A percentile compares a stretch with the other conserved stretches of the same genome.
phyloP scores from a whole-genome alignment of 2,888 invertebrate species.

The Busseola fusca region DNA sequence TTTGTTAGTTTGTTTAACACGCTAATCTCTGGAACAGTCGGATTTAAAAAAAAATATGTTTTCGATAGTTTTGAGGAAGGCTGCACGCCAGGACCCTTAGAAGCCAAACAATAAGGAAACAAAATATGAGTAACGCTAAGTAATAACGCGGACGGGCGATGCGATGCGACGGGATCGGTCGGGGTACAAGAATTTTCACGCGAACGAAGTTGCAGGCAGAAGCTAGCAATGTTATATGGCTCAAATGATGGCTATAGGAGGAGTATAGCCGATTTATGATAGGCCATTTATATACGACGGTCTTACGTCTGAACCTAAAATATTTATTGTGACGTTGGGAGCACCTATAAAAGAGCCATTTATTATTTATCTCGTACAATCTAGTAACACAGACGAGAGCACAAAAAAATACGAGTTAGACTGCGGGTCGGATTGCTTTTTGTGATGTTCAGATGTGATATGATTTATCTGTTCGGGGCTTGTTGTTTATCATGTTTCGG shows the following conservation, averaged over 20 bases:
- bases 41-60: accelerated
- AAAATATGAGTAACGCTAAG: neutral
- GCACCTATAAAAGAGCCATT: conserved; percentile 57
- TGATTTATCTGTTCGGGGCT: conserved; percentile 47
- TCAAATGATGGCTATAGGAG: conserved; percentile 36
- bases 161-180: neutral
- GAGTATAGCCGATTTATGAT: conserved; percentile 49
- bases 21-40: neutral
- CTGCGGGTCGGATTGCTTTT: conserved; percentile 47
- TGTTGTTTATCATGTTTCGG: conserved; percentile 49
- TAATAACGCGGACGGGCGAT: neutral
- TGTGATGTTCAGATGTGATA: conserved; percentile 50
- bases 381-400: conserved; percentile 39
- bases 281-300: conserved; percentile 43
- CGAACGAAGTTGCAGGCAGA: neutral
- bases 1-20: too few relatives aligned
- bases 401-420: conserved; percentile 49
- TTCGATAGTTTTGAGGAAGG: neutral
- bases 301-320: conserved; percentile 50
- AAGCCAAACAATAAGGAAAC: neutral
- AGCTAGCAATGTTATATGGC: conserved; percentile 38
- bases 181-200: neutral
- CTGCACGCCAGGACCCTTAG: neutral
- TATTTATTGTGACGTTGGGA: conserved; percentile 59
- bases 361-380: conserved; percentile 58